Evolutionary conservation across 2,113 vertebrate genomes (phyloP).

Genomic region (Strix aluco): DNA sequence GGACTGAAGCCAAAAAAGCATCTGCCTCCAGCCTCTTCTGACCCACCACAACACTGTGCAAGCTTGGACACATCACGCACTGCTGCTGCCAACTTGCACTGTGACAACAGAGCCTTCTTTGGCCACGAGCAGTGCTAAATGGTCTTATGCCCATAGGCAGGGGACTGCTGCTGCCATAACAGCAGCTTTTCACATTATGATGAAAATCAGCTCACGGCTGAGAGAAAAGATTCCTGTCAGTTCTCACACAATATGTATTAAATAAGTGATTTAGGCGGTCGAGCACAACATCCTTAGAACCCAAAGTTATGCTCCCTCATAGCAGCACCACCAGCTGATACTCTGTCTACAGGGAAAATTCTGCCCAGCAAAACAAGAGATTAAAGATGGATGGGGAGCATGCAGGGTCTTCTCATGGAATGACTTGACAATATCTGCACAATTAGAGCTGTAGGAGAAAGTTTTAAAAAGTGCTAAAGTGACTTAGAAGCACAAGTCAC

Average conservation of each 20-base stretch:
- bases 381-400: not conserved
- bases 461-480: slow-evolving; percentile 6
- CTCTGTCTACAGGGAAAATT: not conserved
- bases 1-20: not conserved
- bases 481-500: slow-evolving; percentile 20
- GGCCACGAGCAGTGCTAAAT: not conserved
- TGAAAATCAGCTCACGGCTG: not conserved
- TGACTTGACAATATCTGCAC: slow-evolving; percentile 5
- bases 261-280: not conserved
- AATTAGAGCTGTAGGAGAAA: slow-evolving; percentile 8
- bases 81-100: not conserved
- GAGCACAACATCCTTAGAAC: not conserved
- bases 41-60: not conserved
- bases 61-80: fast-evolving
- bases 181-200: not conserved
- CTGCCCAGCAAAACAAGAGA: slow-evolving; percentile 37
- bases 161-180: not conserved
- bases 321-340: slow-evolving; percentile 1
- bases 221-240: not conserved
- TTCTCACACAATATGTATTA: not conserved
- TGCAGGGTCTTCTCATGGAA: slow-evolving; percentile 35
- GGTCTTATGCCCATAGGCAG: not conserved
- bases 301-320: not conserved
- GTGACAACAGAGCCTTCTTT: not conserved
- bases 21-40: not conserved